These are phyloP conservation scores for Hydrochoerus hydrochaeris DNA, from an alignment of 2,113 vertebrate genomes.

Conservation along the genomic window DNA sequence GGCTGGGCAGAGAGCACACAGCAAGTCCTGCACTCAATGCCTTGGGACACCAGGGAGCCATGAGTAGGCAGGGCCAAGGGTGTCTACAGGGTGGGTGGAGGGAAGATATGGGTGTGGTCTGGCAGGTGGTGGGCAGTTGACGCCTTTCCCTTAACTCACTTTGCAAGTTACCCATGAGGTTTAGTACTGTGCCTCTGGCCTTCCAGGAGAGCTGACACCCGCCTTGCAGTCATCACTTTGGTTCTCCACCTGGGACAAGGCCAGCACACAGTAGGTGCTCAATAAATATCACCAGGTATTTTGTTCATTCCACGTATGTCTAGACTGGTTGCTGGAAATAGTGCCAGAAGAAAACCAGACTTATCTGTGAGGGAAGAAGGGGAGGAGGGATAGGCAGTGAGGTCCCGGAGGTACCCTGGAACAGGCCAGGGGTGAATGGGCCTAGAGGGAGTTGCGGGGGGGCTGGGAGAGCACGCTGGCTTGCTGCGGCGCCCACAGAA, in stretches of 20 bases:
- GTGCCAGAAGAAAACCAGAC: not conserved
- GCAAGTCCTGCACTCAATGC: not conserved
- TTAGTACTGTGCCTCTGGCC: not conserved
- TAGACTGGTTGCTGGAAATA: not conserved
- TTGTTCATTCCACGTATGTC: not conserved
- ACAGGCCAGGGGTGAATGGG: not conserved
- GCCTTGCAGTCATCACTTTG: not conserved
- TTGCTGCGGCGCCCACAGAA: not conserved
- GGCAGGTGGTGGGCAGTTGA: no score
- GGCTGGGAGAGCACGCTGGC: not conserved
- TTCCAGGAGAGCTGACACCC: not conserved
- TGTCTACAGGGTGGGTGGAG: not conserved
- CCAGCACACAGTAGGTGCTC: conserved; percentile 50
- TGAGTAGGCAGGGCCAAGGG: not conserved
- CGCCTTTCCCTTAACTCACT: not conserved
- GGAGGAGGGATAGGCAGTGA: not conserved
- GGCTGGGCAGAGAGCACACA: not conserved
- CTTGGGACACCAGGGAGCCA: not conserved
- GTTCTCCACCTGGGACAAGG: not conserved
- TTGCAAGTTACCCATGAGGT: not conserved
- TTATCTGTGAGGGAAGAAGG: not conserved
- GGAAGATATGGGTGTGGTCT: not conserved
- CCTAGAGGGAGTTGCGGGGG: not conserved
- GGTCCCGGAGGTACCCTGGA: not conserved
- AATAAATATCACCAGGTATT: not conserved